phyloP scores from a whole-genome alignment of 2,888 invertebrate species.

The Heliconius charithonia region DNA sequence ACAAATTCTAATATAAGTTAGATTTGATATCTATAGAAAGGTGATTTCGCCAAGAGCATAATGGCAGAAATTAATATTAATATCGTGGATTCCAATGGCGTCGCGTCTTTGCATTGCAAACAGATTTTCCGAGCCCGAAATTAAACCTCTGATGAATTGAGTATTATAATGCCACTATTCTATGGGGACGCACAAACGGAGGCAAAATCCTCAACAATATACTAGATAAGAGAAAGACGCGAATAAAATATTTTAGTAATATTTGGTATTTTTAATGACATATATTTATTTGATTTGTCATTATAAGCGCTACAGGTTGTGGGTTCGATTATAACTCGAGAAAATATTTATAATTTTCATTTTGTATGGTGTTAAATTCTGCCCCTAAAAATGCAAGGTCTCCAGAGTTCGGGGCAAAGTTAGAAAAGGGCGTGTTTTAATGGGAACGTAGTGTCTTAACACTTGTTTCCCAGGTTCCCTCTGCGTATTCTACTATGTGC shows the following conservation, averaged over 20 bases:
- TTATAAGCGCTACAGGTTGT: too few species aligned
- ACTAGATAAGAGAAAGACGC: too few species aligned
- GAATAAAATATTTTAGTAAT: background rate
- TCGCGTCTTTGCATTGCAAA: constrained; percentile 71
- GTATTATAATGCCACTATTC: constrained; percentile 20
- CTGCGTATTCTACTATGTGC: background rate
- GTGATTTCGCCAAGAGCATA: constrained; percentile 64
- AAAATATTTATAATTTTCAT: too few species aligned
- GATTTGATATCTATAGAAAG: constrained; percentile 3
- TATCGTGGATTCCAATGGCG: constrained; percentile 67
- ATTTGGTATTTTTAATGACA: too few species aligned
- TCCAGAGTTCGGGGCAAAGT: too few species aligned
- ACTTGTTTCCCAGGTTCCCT: too few species aligned
- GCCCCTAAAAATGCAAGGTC: too few species aligned
- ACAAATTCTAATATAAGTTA: background rate
- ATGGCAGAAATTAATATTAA: constrained; percentile 74
- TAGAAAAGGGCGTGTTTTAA: too few species aligned
- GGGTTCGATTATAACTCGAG: too few species aligned
- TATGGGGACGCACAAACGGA: background rate
- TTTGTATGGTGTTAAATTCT: too few species aligned
- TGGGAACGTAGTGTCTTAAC: too few species aligned
- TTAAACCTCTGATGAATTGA: constrained; percentile 49
- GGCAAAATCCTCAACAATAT: background rate
- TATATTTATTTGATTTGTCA: too few species aligned
- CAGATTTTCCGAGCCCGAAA: constrained; percentile 57